A percentile compares a stretch with the other conserved stretches of the same genome.
These are phyloP conservation scores for Steinernema scapterisci DNA, from an alignment of 2,888 invertebrate species.

Conservation along the genomic window DNA sequence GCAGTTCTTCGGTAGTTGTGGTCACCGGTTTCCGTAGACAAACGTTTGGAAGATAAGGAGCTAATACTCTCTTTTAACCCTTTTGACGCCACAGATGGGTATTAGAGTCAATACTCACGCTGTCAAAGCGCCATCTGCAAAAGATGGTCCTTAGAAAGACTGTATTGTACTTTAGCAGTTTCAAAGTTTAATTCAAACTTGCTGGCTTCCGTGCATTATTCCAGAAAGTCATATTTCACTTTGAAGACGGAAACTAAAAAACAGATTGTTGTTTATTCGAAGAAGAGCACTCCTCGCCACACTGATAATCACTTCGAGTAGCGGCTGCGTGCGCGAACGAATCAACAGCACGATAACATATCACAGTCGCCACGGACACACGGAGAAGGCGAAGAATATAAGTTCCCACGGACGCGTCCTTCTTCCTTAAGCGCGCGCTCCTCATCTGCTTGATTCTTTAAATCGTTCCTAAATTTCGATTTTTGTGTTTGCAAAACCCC, in stretches of 20 bases:
- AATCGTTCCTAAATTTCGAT: no score
- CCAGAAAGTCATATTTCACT: background rate
- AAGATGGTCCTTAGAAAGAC: no score
- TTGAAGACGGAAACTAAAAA: background rate
- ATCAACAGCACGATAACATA: conserved; percentile 31
- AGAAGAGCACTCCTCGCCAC: background rate
- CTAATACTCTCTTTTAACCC: conserved; percentile 27
- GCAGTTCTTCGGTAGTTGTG: conserved; percentile 15
- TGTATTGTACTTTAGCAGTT: no score
- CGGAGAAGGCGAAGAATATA: conserved; percentile 27
- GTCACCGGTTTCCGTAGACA: conserved; percentile 11
- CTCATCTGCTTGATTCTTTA: background rate
- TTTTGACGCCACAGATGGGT: background rate
- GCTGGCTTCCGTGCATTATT: background rate
- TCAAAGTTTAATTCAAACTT: no score
- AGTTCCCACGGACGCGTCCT: conserved; percentile 11
- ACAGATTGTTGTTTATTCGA: conserved; percentile 24
- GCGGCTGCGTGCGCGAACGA: conserved; percentile 19
- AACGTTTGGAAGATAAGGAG: conserved; percentile 21
- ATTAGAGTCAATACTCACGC: background rate
- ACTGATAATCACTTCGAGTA: conserved; percentile 3
- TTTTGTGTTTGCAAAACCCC: no score
- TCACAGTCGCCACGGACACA: conserved; percentile 24
- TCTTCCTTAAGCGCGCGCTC: background rate
- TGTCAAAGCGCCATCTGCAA: background rate